Base-by-base conservation (phyloP, 2,113 vertebrate species). In the Corythaixoides concolor region DNA sequence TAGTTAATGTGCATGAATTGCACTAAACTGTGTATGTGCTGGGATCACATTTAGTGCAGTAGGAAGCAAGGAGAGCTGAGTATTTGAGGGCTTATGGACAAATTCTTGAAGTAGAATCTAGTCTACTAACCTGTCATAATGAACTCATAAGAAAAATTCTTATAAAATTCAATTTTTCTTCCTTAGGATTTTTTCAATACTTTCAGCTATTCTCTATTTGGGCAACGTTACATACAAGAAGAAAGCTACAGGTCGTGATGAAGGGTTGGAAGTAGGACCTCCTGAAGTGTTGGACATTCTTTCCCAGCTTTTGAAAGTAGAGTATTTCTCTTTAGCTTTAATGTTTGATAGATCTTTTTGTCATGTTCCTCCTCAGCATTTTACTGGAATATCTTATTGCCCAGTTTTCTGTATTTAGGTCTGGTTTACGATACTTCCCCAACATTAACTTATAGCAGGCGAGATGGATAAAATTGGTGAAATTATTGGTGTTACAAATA, bases 151-250 rank as follows among this genome's bases (percentile, higher is more conserved):
- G 37, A 60, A 60, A 19, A 41, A 41, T 12, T 28, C 78, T 85
- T 33, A 55, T 6, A 41, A 35, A 50, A 72, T 55, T 43, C n/a
- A 4, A 15, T 53, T 92, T 97, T 93, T 82, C 43, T 94, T 96
- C 69, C 94, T 62, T 96, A 99, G 99, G 98, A 99, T 99, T 93
- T 99, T 99, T 97, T 99, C 99, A 6, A 92, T 99, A 58, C 98
- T 99, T 53, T 99, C 99, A 1, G 99, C 99, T 76, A 99, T 99
- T 97, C 97, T 99, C 80, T 99, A 99, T 96, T 97, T 99, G 95
- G 99, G 99, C 76, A 99, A 99, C 1, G 98, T 99, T 94, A 99
- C 98, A 0, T 99, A 99, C 94, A 98, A 97, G 93, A 99, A 98
- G 91, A 99, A 98, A 97, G 98, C 99, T 13, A 98, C 98, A 0